phyloP scores from a whole-genome alignment of 92 coral and sea anemone species.

The Porites cylindrica region DNA sequence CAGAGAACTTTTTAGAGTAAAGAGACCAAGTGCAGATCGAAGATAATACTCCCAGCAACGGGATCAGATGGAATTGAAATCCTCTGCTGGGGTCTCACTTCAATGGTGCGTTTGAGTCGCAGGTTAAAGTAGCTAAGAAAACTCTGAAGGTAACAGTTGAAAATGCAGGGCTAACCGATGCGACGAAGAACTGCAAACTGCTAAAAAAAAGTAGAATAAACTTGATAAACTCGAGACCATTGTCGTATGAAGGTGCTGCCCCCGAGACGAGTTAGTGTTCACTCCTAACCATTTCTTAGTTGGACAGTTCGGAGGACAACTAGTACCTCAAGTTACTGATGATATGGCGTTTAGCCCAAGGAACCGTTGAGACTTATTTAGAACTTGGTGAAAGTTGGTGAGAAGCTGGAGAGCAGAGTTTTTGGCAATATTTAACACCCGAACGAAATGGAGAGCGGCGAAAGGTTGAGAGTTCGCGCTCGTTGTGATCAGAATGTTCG shows the following conservation, averaged over 20 bases:
- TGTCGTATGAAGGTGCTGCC: too few species aligned
- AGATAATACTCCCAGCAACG: slow-evolving; percentile 21
- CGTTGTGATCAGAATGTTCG: slow-evolving; percentile 22
- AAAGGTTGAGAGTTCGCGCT: slow-evolving; percentile 28
- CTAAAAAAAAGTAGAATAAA: slow-evolving; percentile 23
- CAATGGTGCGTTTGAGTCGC: not conserved
- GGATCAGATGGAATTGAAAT: slow-evolving; percentile 24
- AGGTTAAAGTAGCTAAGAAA: slow-evolving; percentile 20
- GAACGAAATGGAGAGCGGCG: slow-evolving; percentile 32
- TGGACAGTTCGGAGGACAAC: slow-evolving; percentile 50
- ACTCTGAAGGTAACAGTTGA: not conserved
- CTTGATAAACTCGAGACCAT: slow-evolving; percentile 31
- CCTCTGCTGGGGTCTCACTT: slow-evolving; percentile 7
- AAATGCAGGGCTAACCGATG: too few species aligned
- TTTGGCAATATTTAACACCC: slow-evolving; percentile 17
- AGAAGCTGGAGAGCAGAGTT: slow-evolving; percentile 14
- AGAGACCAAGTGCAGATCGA: slow-evolving; percentile 46
- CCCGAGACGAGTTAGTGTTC: too few species aligned
- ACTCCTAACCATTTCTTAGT: slow-evolving; percentile 36
- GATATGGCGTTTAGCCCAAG: slow-evolving; percentile 27
- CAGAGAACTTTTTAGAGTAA: slow-evolving; percentile 24
- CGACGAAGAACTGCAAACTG: slow-evolving; percentile 45
- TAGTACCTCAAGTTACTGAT: slow-evolving; percentile 35
- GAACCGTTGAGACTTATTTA: slow-evolving; percentile 12
- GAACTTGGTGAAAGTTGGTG: not conserved